A percentile compares a stretch with the other conserved stretches of the same genome.
These are phyloP conservation scores for Acrobasis suavella DNA, from an alignment of 2,888 invertebrate species.

Conservation along the genomic window DNA sequence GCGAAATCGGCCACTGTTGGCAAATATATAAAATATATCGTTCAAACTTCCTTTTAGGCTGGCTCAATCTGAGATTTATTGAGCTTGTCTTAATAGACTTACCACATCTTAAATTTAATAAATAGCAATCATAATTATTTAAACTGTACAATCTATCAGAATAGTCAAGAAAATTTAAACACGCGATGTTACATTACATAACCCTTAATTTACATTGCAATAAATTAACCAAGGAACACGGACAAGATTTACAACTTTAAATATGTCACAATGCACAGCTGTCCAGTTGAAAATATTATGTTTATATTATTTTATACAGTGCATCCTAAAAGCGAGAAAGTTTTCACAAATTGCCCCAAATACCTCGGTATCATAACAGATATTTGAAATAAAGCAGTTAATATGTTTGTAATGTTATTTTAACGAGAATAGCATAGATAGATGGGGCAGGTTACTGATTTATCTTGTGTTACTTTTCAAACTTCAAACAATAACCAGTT, in stretches of 20 bases:
- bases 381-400: slow-evolving; percentile 22
- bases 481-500: not conserved
- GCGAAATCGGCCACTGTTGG: no score
- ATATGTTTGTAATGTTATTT: slow-evolving; percentile 27
- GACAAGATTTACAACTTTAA: slow-evolving; percentile 6
- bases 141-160: no score
- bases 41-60: no score
- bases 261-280: slow-evolving; percentile 1
- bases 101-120: no score
- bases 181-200: not conserved
- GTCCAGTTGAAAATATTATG: slow-evolving; percentile 17
- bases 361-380: slow-evolving; percentile 22
- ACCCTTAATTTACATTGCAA: not conserved
- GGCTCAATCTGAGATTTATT: no score
- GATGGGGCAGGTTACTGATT: slow-evolving; percentile 1
- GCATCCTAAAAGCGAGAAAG: not conserved
- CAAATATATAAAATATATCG: no score
- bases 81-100: no score
- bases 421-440: slow-evolving; percentile 21
- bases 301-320: slow-evolving; percentile 8
- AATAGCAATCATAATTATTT: no score
- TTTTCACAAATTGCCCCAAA: slow-evolving; percentile 25
- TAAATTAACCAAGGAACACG: slow-evolving; percentile 15
- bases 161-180: no score
- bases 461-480: slow-evolving; percentile 8